phyloP scores from a whole-genome alignment of 1,140 invertebrate genomes.

The Drosophila repleta region DNA sequence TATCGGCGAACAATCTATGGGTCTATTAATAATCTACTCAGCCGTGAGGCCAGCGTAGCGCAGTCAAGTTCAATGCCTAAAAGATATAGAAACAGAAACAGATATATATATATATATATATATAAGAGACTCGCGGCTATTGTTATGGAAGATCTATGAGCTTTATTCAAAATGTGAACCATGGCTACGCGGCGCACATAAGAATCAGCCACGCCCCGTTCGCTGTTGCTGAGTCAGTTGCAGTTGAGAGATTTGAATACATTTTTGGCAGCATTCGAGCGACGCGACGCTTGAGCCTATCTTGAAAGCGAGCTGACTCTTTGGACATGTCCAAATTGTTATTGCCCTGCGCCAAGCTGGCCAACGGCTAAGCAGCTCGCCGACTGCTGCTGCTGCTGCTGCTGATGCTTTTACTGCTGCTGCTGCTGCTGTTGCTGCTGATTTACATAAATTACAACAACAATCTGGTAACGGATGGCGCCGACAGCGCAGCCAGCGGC shows the following conservation, averaged over 20 bases:
- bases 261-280: constrained; percentile 69
- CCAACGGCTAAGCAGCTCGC: constrained; percentile 2
- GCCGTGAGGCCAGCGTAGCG: constrained; percentile 26
- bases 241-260: constrained; percentile 73
- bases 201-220: constrained; percentile 36
- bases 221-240: neutral
- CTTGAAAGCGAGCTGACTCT: constrained; percentile 19
- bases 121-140: constrained; percentile 6
- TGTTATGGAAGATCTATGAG: constrained; percentile 14
- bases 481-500: constrained; percentile 28
- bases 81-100: constrained; percentile 8
- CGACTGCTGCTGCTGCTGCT: neutral
- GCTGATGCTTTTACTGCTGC: neutral
- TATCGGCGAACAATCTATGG: constrained; percentile 15
- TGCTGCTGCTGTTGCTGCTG: neutral
- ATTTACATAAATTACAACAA: constrained; percentile 75
- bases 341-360: constrained; percentile 10
- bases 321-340: constrained; percentile 26
- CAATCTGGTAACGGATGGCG: constrained; percentile 11
- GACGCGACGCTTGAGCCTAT: constrained; percentile 34
- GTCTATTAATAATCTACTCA: constrained; percentile 45
- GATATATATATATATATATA: constrained; percentile 6
- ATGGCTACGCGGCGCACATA: constrained; percentile 34
- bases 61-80: constrained; percentile 75
- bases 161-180: constrained; percentile 45